phyloP scores from a whole-genome alignment of 2,888 invertebrate genomes.

The Sympetrum striolatum region DNA sequence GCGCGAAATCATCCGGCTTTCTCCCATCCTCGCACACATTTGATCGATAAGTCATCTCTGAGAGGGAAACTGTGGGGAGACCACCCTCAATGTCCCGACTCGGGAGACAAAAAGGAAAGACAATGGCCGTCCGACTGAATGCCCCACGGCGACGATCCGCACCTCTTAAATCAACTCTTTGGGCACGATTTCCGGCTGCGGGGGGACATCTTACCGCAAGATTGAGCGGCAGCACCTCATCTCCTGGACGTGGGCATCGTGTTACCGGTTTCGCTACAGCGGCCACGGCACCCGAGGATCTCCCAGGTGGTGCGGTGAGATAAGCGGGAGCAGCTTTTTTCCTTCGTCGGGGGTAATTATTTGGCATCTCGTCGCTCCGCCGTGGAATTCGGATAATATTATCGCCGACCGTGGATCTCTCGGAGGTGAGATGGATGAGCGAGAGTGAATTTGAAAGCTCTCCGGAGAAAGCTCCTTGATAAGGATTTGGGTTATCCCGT shows the following conservation, averaged over 20 bases:
- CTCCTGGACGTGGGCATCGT: not conserved
- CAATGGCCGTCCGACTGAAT: not conserved
- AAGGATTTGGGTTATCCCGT: not conserved
- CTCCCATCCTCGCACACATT: not conserved
- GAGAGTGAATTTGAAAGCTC: not conserved
- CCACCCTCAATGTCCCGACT: not conserved
- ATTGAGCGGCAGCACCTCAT: not conserved
- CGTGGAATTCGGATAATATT: not conserved
- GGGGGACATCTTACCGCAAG: not conserved
- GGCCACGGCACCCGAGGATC: not conserved
- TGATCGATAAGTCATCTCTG: not conserved
- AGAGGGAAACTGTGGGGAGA: not conserved
- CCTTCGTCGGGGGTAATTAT: not conserved
- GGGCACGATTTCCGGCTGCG: not conserved
- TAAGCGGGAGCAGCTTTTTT: not conserved
- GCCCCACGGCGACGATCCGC: not conserved
- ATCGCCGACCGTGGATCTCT: not conserved
- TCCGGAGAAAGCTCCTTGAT: not conserved
- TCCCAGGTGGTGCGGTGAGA: slow-evolving; percentile 10
- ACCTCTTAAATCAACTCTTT: not conserved
- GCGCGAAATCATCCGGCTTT: not conserved
- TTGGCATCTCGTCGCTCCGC: not conserved
- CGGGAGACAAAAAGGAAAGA: not conserved
- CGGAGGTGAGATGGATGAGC: not conserved
- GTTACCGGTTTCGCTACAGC: slow-evolving; percentile 29